Evolutionary conservation across 92 coral and sea anemone species (phyloP), one percentile per base, ranked within the genome.

Genomic region (Anthopleura xanthogrammica): DNA sequence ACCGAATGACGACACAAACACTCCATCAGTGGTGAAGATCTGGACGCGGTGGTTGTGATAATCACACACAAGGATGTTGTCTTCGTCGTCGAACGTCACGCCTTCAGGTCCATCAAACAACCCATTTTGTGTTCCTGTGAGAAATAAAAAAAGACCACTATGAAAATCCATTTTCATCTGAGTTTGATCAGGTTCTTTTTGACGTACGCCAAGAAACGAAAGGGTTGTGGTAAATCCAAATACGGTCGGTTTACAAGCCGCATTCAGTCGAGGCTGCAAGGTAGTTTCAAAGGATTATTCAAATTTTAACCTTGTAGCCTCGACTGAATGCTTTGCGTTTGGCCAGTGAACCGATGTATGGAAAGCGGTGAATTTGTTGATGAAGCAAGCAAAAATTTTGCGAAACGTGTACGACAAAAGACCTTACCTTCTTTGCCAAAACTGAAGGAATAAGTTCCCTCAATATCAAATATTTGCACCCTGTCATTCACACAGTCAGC

Each of bases 401-500:
- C 50, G 6, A 46, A 46, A 46, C 5, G 50, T 9, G 50, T 46
- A 9, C 0, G 79, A 41, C 3, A 23, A 40, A 13, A 10, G 10
- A 52, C 19, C 79, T 80, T 79, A 95, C 98, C 98, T 92, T 95
- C 98, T 52, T 92, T 92, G 52, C 98, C 98, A 87, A 95, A 95
- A 60, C 90, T 93, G 54, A 86, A 92, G 72, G 91, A 76, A 60
- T 75, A 90, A n/a, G 50, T 86, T 41, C 98, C 98, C 72, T 92
- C 95, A 74, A 92, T 87, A 68, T 95, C 96, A 86, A 95, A 92
- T 81, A 95, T 95, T 75, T 95, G 98, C 0, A 95, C 86, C 42
- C 98, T 89, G 65, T 95, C 98, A 80, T 94, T 95, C 41, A 95
- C 98, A n/a, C 98, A 95, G 80, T 95, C 98, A 5, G 98, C 95